phyloP scores from a whole-genome alignment of 2,113 vertebrate genomes.

The Recurvirostra avosetta region DNA sequence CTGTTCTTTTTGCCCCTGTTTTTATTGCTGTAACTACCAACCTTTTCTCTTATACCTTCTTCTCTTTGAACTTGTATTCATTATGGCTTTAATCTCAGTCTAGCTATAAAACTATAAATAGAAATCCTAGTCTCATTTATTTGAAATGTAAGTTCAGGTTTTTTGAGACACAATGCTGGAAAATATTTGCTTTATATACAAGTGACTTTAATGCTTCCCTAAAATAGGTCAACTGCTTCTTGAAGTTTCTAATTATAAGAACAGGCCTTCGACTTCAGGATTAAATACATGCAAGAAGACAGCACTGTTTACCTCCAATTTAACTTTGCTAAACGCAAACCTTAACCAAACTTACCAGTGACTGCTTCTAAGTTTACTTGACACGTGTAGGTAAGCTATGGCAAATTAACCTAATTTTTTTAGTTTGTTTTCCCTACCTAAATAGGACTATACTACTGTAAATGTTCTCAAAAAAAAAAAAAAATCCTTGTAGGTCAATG shows the following conservation, averaged over 20 bases:
- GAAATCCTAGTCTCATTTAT: not conserved
- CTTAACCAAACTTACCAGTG: not conserved
- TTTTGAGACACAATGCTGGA: not conserved
- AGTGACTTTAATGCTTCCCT: not conserved
- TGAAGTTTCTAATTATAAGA: conserved; percentile 63
- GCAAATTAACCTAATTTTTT: not conserved
- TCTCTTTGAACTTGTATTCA: conserved; percentile 72
- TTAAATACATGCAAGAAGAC: not conserved
- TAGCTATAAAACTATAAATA: conserved; percentile 53
- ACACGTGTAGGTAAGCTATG: not conserved
- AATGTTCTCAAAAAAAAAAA: not conserved
- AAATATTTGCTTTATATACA: conserved; percentile 34
- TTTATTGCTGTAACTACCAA: conserved; percentile 74
- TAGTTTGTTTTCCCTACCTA: not conserved
- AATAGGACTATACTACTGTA: not conserved
- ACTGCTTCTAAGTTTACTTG: not conserved
- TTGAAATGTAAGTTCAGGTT: not conserved
- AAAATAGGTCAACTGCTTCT: conserved; percentile 47
- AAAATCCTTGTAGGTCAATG: conserved; percentile 41
- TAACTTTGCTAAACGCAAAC: not conserved
- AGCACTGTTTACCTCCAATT: conserved; percentile 2
- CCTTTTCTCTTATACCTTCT: conserved; percentile 61
- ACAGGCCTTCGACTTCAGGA: conserved; percentile 21
- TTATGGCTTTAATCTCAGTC: conserved; percentile 71
- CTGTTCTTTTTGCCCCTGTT: conserved; percentile 75